Percentiles rank a stretch among this genome's conserved stretches.
Conservation (phyloP, 2,888 invertebrate species). For the Aricia artaxerxes region DNA sequence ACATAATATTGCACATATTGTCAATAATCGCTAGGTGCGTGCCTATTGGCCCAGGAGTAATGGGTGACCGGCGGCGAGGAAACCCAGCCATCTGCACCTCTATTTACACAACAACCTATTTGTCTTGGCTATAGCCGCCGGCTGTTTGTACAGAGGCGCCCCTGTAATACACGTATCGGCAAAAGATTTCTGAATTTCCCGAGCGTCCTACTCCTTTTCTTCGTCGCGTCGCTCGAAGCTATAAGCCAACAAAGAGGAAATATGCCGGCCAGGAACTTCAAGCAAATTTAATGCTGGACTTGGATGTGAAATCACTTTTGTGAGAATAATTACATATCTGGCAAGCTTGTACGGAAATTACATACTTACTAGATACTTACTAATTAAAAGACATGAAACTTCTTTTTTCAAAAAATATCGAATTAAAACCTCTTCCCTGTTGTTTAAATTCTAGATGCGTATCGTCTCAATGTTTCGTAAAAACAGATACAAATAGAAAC, state of each 20-base stretch:
- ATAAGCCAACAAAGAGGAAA: not conserved
- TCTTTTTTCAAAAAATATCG: too few relatives aligned
- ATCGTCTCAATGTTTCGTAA: too few relatives aligned
- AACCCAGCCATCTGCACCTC: conserved; percentile 5
- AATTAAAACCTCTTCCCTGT: too few relatives aligned
- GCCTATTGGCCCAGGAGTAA: conserved; percentile 2
- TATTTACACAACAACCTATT: conserved; percentile 31
- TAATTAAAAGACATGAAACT: too few relatives aligned
- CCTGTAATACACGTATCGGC: conserved; percentile 7
- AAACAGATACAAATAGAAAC: not conserved
- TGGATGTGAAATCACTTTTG: not conserved
- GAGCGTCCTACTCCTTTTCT: not conserved
- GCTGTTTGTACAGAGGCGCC: conserved; percentile 4
- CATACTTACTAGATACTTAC: too few relatives aligned
- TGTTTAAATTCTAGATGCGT: too few relatives aligned
- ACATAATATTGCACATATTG: not conserved
- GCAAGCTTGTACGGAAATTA: too few relatives aligned
- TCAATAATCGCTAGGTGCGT: conserved; percentile 2
- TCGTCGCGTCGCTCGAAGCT: not conserved
- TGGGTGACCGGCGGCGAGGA: conserved; percentile 1
- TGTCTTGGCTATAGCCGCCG: conserved; percentile 11
- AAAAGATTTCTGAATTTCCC: conserved; percentile 15
- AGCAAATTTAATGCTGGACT: not conserved
- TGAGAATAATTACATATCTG: too few relatives aligned
- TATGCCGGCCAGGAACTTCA: not conserved